Evolutionary conservation across 1,140 invertebrate species (phyloP), one percentile per base, ranked within the genome.

Genomic region (Eumaeus atala): DNA sequence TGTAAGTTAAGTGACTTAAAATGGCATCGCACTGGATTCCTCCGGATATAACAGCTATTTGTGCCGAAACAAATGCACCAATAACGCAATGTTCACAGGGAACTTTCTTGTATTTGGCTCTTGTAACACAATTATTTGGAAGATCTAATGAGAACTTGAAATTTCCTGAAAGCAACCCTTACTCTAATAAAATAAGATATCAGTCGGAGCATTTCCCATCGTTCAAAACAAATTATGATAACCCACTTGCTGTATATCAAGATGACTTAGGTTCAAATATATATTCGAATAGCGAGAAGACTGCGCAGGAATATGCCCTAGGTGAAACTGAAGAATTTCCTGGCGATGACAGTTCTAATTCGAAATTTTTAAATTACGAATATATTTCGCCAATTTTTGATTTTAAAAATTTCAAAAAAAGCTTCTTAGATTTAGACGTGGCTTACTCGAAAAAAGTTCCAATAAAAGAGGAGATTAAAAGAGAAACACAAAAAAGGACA

Each of bases 91-190:
- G 91, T 62, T 87, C 89, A 1, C 81, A 89, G 7, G 78, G 86
- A 1, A 87, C 89, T 1, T 85, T 90, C 35, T 72, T 92, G 71
- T 92, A 90, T 60, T 62, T 92, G 5, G 76, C 89, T 5, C 67
- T 92, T 17, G 57, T 92, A 1, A 73, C 88, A 0, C 85, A 84
- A 18, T 63, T 92, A 1, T 91, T 92, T 55, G 89, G 91, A 2
- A 70, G 85, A 9, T 90, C 90, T 0, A 51, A 66, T 1, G 77
- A 84, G 42, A 67, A 59, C 33, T 48, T 58, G 17, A 28, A 28
- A 28, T 66, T 69, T 47, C 53, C 61, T n/a, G 73, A 60, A 61
- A 61, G 56, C 2, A 68, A 72, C 51, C 65, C 73, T 7, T 70
- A 28, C 21, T 2, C 6, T 28, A 28, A 63, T 36, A 47, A 59